Conservation (phyloP, 1,140 invertebrate genomes). For the Leucophenga varia region DNA sequence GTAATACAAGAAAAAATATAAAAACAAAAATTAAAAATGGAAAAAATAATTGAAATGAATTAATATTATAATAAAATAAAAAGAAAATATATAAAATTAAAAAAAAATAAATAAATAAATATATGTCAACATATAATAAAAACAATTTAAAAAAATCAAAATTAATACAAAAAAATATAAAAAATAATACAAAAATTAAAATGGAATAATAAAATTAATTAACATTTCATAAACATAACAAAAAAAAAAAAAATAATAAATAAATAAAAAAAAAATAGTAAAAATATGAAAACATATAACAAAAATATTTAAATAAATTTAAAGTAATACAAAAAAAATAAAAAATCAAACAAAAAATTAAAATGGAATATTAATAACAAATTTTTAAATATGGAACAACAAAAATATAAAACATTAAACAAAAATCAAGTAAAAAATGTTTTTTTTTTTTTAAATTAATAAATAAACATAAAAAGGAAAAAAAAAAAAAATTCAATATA, state of each 20-base stretch:
- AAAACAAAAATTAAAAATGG: constrained; percentile 1
- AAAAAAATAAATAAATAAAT: background rate
- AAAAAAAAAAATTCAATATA: constrained; percentile 1
- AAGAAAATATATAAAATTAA: background rate
- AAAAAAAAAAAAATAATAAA: background rate
- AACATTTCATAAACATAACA: background rate
- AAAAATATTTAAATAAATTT: too few species aligned
- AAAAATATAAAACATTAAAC: background rate
- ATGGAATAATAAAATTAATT: background rate
- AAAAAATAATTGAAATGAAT: background rate
- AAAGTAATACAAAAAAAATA: background rate
- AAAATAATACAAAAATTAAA: background rate
- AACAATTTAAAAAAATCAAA: background rate
- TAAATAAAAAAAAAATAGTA: background rate
- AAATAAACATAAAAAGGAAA: background rate
- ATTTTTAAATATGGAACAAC: background rate
- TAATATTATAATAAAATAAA: background rate
- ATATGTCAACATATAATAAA: background rate
- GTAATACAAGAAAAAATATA: background rate
- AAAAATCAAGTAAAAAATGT: background rate
- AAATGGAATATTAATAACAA: background rate
- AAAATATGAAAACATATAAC: too few species aligned
- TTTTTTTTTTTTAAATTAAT: too few species aligned
- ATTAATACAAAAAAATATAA: background rate
- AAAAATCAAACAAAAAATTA: background rate